Percentiles rank a stretch among this genome's conserved stretches.
These are phyloP conservation scores for Kryphioiulus occultus DNA, from an alignment of 2,888 invertebrate species.

Conservation along the genomic window DNA sequence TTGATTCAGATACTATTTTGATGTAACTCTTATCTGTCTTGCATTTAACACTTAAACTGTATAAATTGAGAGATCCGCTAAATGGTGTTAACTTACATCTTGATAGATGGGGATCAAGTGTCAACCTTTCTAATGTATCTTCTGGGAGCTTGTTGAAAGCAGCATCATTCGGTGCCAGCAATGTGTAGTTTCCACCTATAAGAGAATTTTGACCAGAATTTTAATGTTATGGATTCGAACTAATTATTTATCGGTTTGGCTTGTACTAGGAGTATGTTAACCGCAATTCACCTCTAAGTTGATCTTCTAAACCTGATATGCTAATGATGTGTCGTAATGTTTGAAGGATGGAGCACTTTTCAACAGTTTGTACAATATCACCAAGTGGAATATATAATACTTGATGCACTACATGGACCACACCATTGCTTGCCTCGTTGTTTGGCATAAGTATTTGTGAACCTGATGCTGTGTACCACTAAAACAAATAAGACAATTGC, in stretches of 20 bases:
- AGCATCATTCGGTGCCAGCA: slow-evolving; percentile 50
- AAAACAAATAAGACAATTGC: background rate
- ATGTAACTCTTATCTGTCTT: background rate
- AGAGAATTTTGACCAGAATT: background rate
- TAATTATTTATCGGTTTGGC: background rate
- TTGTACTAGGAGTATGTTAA: background rate
- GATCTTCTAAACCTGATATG: slow-evolving; percentile 46
- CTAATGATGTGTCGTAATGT: slow-evolving; percentile 49
- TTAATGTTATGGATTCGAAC: background rate
- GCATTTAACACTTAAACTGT: background rate
- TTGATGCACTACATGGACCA: slow-evolving; percentile 51
- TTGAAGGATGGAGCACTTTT: slow-evolving; percentile 50
- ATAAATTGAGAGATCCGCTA: too few species aligned
- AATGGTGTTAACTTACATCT: slow-evolving; percentile 37
- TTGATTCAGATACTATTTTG: background rate
- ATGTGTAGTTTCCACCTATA: slow-evolving; percentile 48
- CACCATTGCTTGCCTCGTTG: slow-evolving; percentile 50
- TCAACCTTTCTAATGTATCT: slow-evolving; percentile 45
- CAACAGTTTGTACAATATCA: slow-evolving; percentile 51
- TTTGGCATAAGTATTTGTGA: slow-evolving; percentile 50
- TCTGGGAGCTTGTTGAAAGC: slow-evolving; percentile 51
- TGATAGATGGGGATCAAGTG: slow-evolving; percentile 44
- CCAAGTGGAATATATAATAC: slow-evolving; percentile 50
- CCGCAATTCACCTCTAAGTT: slow-evolving; percentile 45
- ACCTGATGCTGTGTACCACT: slow-evolving; percentile 52